phyloP scores from a whole-genome alignment of 2,113 vertebrate species.

The Nothocercus julius region DNA sequence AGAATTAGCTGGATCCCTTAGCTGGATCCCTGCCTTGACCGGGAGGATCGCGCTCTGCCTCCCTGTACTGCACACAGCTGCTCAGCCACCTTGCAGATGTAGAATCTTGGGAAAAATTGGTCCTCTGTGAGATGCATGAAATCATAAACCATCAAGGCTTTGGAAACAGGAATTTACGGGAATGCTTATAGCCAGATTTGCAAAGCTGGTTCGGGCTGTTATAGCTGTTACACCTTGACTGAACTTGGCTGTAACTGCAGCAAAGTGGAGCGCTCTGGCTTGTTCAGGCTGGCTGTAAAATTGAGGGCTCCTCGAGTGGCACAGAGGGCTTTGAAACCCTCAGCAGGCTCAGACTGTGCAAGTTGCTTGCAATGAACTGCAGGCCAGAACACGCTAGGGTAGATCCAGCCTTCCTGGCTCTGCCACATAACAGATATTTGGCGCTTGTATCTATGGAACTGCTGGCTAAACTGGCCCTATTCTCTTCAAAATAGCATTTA shows the following conservation, averaged over 20 bases:
- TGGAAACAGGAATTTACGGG: not conserved
- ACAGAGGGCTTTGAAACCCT: not conserved
- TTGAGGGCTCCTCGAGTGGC: not conserved
- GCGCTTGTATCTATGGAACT: not conserved
- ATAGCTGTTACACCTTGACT: not conserved
- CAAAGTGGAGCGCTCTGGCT: not conserved
- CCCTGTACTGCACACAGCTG: not conserved
- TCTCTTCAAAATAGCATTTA: not conserved
- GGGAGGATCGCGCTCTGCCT: not conserved
- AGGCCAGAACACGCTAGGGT: not conserved
- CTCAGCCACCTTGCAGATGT: not conserved
- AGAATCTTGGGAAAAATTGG: not conserved
- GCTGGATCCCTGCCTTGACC: not conserved
- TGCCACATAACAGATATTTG: not conserved
- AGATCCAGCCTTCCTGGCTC: not conserved
- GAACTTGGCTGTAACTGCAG: not conserved
- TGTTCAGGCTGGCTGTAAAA: not conserved
- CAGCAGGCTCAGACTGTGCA: not conserved
- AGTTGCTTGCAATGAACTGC: not conserved
- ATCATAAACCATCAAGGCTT: not conserved
- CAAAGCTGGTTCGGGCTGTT: not conserved
- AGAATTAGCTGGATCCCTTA: not conserved
- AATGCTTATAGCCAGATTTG: not conserved
- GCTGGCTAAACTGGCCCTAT: not conserved
- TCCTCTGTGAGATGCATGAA: not conserved